Percentiles rank a stretch among this genome's conserved stretches.
phyloP scores from a whole-genome alignment of 1,140 invertebrate species.

The Drosophila watanabei region DNA sequence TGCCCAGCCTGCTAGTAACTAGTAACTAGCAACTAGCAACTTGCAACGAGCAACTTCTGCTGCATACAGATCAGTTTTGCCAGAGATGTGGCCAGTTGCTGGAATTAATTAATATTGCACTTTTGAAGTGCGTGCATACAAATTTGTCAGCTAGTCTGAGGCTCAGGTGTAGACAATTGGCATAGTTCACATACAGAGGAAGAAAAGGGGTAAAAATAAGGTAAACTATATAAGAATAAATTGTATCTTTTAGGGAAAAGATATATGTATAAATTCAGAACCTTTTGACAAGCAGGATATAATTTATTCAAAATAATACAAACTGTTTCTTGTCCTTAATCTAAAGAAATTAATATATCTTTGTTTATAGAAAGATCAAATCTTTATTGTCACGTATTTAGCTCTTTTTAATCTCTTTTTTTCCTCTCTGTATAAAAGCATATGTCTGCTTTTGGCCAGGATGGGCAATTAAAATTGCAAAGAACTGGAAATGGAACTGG shows the following conservation, averaged over 20 bases:
- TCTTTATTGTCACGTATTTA: neutral
- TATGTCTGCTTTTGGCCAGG: constrained; percentile 59
- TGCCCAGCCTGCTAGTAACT: constrained; percentile 58
- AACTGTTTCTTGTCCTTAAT: neutral
- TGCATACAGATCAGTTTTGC: constrained; percentile 50
- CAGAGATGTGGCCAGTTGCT: constrained; percentile 59
- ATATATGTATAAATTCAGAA: neutral
- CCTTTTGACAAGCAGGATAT: neutral
- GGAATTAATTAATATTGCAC: constrained; percentile 85
- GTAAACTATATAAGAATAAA: neutral
- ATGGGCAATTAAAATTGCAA: constrained; percentile 69
- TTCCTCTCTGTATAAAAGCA: neutral
- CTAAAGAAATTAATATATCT: neutral
- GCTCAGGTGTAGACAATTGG: constrained; percentile 78
- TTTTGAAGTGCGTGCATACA: constrained; percentile 84
- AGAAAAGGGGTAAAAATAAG: neutral
- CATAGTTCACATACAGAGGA: constrained; percentile 74
- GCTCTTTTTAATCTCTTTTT: neutral
- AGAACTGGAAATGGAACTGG: constrained; percentile 19
- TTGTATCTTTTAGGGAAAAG: neutral
- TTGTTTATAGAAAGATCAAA: neutral
- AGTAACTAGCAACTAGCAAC: constrained; percentile 60
- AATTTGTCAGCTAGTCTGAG: constrained; percentile 75
- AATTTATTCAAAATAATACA: neutral
- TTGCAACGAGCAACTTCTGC: constrained; percentile 47